phyloP scores from a whole-genome alignment of 2,888 invertebrate genomes.

The Heliconius charithonia region DNA sequence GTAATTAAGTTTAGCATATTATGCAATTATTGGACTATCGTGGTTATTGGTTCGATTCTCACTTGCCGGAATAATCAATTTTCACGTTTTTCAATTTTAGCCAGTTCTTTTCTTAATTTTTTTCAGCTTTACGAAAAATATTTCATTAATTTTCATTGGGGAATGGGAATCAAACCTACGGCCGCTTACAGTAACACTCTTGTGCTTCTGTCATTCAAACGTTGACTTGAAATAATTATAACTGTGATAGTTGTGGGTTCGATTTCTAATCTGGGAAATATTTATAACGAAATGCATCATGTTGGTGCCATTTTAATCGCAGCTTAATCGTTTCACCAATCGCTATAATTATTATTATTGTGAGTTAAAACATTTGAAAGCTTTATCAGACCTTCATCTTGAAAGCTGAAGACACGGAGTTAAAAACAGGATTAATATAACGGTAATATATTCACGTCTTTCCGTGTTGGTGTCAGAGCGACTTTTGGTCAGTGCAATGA shows the following conservation, averaged over 20 bases:
- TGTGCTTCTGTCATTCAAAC: too few species aligned
- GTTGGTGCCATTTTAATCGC: background rate
- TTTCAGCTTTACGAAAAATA: background rate
- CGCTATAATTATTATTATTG: background rate
- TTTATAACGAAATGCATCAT: background rate
- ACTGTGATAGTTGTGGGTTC: background rate
- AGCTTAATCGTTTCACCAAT: too few species aligned
- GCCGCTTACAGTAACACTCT: background rate
- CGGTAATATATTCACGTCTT: conserved; percentile 32
- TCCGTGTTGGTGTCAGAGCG: conserved; percentile 28
- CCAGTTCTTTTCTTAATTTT: background rate
- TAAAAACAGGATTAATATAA: conserved; percentile 37
- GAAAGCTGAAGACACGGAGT: conserved; percentile 22
- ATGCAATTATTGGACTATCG: too few species aligned
- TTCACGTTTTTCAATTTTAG: background rate
- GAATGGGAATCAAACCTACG: background rate
- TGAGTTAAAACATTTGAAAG: background rate
- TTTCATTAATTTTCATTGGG: too few species aligned
- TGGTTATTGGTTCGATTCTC: too few species aligned
- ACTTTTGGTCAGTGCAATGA: conserved; percentile 42
- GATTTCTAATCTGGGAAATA: background rate
- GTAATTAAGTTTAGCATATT: background rate
- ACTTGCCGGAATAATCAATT: background rate
- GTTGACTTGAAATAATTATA: too few species aligned
- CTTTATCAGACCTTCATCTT: background rate